Base-by-base conservation (phyloP, 2,888 invertebrate genomes). In the Scaptomyza polygonia region DNA sequence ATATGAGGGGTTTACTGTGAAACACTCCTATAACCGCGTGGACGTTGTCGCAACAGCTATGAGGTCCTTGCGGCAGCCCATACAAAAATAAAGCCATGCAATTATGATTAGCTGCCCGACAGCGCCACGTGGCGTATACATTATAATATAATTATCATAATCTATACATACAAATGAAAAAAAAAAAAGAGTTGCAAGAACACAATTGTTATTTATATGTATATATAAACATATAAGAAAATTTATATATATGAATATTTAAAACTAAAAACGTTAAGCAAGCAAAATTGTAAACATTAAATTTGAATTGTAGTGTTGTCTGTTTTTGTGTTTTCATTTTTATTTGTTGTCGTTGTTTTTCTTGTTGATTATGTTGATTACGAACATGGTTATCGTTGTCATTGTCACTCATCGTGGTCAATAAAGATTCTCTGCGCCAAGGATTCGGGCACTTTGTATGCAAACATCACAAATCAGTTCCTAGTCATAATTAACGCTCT, bases 381-480 rank as follows among this genome's bases (percentile, higher is more conserved):
- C n/a, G 34, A 7, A 29, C 9, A 29, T 64, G 49, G 64, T 64
- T 63, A 48, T 62, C 63, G 32, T 67, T 29, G 36, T 67, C 30
- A 30, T 55, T 40, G 30, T 30, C 18, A 42, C 21, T 32, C 5
- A 16, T 30, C 52, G 29, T 42, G 40, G 36, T 72, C 49, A 47
- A 66, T 77, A 70, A 44, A 36, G 71, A 53, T 62, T 32, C 65
- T 27, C 18, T 39, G 51, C 56, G 48, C 43, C 61, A 67, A 30
- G 77, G 48, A 74, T 65, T 58, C 29, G 67, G 67, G 72, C 87
- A 79, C 79, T 85, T 85, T 64, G 67, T 87, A 82, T 85, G 81
- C 85, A 86, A 86, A 67, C 83, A 82, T 82, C 88, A 82, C 88
- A 82, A 82, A 85, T 82, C 88, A 87, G 88, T 82, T 82, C 61